Conservation (phyloP, 2,888 invertebrate genomes). For the Ormyrus pomaceus region DNA sequence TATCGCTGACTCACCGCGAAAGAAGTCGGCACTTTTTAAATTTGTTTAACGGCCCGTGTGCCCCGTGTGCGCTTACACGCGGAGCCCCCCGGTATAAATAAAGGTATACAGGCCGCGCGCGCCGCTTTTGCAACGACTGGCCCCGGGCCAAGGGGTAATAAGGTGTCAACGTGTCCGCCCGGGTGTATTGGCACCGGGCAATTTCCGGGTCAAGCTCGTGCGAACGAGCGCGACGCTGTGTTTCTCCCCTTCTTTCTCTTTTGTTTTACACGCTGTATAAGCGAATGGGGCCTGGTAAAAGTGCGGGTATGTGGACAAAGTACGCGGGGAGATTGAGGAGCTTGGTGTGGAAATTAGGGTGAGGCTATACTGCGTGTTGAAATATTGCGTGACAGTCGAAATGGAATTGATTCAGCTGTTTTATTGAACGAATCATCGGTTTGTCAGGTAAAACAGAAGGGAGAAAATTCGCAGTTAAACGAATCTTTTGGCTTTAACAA, state of each 20-base stretch:
- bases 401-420: too few species aligned
- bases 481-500: too few species aligned
- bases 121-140: slow-evolving; percentile 47
- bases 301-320: neutral
- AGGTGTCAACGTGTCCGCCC: slow-evolving; percentile 68
- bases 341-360: too few species aligned
- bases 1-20: neutral
- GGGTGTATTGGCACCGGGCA: slow-evolving; percentile 62
- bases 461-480: too few species aligned
- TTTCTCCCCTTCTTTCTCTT: neutral
- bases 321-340: slow-evolving; percentile 20
- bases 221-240: slow-evolving; percentile 46
- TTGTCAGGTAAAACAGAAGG: too few species aligned
- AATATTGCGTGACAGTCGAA: too few species aligned
- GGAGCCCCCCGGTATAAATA: slow-evolving; percentile 16
- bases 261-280: neutral
- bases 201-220: slow-evolving; percentile 68
- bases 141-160: slow-evolving; percentile 66
- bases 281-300: neutral
- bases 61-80: neutral
- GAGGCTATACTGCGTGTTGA: too few species aligned
- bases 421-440: too few species aligned
- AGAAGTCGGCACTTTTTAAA: neutral
- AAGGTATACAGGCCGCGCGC: neutral
- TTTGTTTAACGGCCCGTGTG: slow-evolving; percentile 20